Conservation (phyloP, 2,113 vertebrate genomes). For the Paracanthobrama guichenoti region DNA sequence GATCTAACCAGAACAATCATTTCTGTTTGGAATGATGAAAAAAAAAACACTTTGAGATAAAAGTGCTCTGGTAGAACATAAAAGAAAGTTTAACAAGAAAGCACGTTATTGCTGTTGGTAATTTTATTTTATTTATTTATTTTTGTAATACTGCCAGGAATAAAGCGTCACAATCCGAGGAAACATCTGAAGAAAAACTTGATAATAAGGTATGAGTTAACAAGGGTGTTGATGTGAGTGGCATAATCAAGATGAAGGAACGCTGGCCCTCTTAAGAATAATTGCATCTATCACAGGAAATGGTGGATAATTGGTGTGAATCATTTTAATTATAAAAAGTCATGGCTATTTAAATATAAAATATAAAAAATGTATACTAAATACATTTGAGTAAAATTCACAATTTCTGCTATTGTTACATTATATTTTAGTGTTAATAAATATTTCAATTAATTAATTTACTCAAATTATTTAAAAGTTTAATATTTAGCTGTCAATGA, state of each 20-base stretch:
- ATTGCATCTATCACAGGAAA: neutral
- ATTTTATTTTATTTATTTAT: neutral
- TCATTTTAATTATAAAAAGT: neutral
- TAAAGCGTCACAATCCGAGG: slow-evolving; percentile 1
- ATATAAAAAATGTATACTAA: too few species aligned
- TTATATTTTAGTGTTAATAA: neutral
- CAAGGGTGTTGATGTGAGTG: slow-evolving; percentile 1
- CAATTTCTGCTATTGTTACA: too few species aligned
- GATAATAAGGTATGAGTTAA: neutral
- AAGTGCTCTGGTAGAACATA: slow-evolving; percentile 60
- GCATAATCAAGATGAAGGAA: neutral
- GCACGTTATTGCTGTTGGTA: neutral
- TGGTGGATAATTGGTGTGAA: neutral
- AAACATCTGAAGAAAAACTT: slow-evolving; percentile 1
- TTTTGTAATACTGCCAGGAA: neutral
- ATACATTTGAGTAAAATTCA: too few species aligned
- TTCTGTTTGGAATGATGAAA: slow-evolving; percentile 53
- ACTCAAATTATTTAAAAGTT: neutral
- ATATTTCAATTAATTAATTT: neutral
- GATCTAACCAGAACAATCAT: slow-evolving; percentile 69
- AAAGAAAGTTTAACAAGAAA: slow-evolving; percentile 36
- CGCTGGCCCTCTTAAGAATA: neutral
- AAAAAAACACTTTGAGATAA: slow-evolving; percentile 59
- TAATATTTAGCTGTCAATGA: neutral
- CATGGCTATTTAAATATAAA: neutral